These are phyloP conservation scores for Aphyosemion australe DNA, from an alignment of 2,113 vertebrate genomes.

Conservation along the genomic window DNA sequence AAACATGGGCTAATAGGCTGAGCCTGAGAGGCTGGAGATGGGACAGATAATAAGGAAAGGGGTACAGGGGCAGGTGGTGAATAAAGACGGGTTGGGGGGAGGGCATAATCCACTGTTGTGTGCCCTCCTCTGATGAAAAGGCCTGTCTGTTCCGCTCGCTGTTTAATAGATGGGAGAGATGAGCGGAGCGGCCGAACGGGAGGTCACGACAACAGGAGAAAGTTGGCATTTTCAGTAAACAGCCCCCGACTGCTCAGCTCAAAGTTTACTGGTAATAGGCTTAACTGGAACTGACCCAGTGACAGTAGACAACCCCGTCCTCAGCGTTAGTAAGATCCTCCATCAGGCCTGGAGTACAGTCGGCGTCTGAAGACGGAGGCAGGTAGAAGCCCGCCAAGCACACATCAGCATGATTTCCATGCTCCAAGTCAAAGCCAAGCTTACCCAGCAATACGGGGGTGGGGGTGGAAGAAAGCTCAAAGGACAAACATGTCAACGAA, in stretches of 20 bases:
- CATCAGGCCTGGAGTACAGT: slow-evolving; percentile 24
- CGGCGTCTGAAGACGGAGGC: slow-evolving; percentile 38
- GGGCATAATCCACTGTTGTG: slow-evolving; percentile 68
- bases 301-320: slow-evolving; percentile 41
- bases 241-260: slow-evolving; percentile 43
- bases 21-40: slow-evolving; percentile 49
- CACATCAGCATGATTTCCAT: slow-evolving; percentile 55
- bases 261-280: slow-evolving; percentile 40
- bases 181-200: slow-evolving; percentile 52
- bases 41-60: slow-evolving; percentile 62
- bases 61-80: slow-evolving; percentile 69
- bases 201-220: slow-evolving; percentile 60
- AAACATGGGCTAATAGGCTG: slow-evolving; percentile 13
- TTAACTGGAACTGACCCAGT: slow-evolving; percentile 58
- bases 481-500: slow-evolving; percentile 32
- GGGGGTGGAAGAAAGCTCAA: slow-evolving; percentile 18
- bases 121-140: slow-evolving; percentile 61
- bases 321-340: slow-evolving; percentile 40
- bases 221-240: slow-evolving; percentile 54
- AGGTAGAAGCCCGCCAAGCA: slow-evolving; percentile 44
- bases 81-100: slow-evolving; percentile 62
- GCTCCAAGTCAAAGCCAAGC: slow-evolving; percentile 46
- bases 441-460: not conserved
- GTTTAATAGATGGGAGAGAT: slow-evolving; percentile 48
- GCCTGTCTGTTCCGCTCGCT: slow-evolving; percentile 69